Base-by-base conservation (phyloP, 1,140 invertebrate genomes). In the silkworm (Bombyx mori) region DNA sequence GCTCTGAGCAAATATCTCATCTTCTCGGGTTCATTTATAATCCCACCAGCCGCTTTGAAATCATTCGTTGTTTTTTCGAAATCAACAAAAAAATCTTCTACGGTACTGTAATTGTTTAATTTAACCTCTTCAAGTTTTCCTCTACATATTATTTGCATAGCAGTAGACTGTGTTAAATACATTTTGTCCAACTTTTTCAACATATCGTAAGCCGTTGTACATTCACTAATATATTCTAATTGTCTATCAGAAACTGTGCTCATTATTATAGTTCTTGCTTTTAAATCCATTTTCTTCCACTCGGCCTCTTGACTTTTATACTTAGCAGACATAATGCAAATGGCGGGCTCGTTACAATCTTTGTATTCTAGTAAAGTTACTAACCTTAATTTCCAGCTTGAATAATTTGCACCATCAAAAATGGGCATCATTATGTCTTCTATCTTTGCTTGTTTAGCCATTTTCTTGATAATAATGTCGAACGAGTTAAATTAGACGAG, bases 1-100 rank as follows among this genome's bases (percentile, higher is more conserved):
- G 77, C 68, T 75, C 61, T 77, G 0, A 80, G 64, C 42, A 79
- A 26, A 42, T 79, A 84, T 67, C 70, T 76, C 52, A 81, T 59
- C 61, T 86, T 82, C 56, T 81, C 76, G 8, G 62, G 12, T 72
- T 80, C 75, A 44, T 65, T 46, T 22, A 83, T 49, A 53, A 66
- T 68, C 2, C 65, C 79, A 44, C 75, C 77, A 10, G 75, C 75
- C 7, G 22, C 8, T 64, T 78, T 77, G 1, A 79, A 69, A 6
- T 80, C 71, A 58, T 77, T 80, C 46, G 66, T 56, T 8, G 61
- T 49, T 73, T 78, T 79, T 44, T 81, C 73, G 60, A 83, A 83
- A 52, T 77, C 73, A 50, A 69, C 63, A 49, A 81, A 83, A 42
- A 81, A 82, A 10, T 68, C 64, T 54, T 71, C 65, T 9, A 78